Base-by-base conservation (phyloP, 2,888 invertebrate genomes). In the Acrocyrtus sp. region DNA sequence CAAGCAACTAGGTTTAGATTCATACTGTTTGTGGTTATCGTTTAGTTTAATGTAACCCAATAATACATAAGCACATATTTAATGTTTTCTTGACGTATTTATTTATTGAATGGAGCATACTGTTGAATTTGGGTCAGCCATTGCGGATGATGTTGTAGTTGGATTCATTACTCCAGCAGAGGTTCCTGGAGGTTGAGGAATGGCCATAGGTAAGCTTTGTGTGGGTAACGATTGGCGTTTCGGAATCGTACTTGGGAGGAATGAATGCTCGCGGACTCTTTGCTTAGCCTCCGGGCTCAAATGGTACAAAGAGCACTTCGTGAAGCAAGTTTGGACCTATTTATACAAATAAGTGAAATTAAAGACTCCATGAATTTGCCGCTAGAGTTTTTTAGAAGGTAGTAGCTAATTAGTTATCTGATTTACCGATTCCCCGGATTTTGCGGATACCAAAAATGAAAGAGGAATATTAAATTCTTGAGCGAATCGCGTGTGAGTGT, bases 371-470 rank as follows among this genome's bases (percentile, higher is more conserved):
- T 34, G 6, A 43, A 43, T 41, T 10, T 17, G 4, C 29, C n/a
- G 27, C 17, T 41, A 8, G n/a, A 39, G 29, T 34, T 54, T 4
- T 19, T n/a, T n/a, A n/a, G n/a, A n/a, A n/a, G n/a, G n/a, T n/a
- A n/a, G n/a, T n/a, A n/a, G n/a, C 17, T 53, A 51, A 27, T 43
- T 34, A 29, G 29, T n/a, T 22, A 43, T 12, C 43, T 12, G 17
- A 41, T 57, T 60, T 53, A 80, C 80, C 2, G 78, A 78, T 66
- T 80, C 80, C n/a, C 78, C 80, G 8, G 80, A 80, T 63, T 80
- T 80, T 19, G 80, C 80, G 5, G 80, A 80, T 8, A 77, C 75
- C n/a, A 80, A 43, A 45, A 78, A 80, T 0, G 80, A 78, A 21
- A 80, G 29, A 15, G 73, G 75, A 56, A 80, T 78, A 47, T 77